phyloP scores from a whole-genome alignment of 2,113 vertebrate genomes.

The Grus americana region DNA sequence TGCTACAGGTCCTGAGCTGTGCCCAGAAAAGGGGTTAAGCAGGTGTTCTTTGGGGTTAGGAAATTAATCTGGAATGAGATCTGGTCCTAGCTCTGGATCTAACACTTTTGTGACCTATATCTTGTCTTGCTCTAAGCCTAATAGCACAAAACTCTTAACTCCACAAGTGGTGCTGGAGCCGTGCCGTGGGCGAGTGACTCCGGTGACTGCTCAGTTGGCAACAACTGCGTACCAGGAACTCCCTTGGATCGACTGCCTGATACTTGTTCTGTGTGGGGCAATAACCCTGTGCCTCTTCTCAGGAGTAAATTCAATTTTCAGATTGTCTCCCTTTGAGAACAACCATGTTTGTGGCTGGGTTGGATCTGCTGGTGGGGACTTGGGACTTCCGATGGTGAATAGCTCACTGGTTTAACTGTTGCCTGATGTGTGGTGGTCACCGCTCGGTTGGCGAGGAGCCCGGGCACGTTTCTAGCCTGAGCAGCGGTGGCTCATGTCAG shows the following conservation, averaged over 20 bases:
- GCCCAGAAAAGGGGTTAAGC: background rate
- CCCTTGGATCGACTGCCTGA: accelerated
- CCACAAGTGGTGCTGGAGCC: background rate
- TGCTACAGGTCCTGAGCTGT: background rate
- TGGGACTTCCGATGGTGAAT: background rate
- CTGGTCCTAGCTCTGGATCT: background rate
- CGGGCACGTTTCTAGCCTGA: accelerated
- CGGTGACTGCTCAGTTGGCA: background rate
- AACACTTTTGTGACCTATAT: background rate
- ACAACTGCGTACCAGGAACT: accelerated
- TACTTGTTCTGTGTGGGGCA: accelerated
- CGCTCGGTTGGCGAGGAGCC: background rate
- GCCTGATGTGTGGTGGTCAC: background rate
- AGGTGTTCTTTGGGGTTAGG: background rate
- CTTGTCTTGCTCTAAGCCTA: background rate
- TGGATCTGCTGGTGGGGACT: background rate
- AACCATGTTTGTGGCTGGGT: accelerated
- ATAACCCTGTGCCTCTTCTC: accelerated
- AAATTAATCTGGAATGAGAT: background rate
- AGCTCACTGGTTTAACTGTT: background rate
- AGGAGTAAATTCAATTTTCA: background rate
- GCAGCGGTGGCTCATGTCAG: background rate
- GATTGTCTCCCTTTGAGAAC: accelerated
- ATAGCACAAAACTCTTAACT: background rate
- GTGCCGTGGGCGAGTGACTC: background rate